Conservation (phyloP, 2,113 vertebrate genomes). For the Protobothrops mucrosquamatus region DNA sequence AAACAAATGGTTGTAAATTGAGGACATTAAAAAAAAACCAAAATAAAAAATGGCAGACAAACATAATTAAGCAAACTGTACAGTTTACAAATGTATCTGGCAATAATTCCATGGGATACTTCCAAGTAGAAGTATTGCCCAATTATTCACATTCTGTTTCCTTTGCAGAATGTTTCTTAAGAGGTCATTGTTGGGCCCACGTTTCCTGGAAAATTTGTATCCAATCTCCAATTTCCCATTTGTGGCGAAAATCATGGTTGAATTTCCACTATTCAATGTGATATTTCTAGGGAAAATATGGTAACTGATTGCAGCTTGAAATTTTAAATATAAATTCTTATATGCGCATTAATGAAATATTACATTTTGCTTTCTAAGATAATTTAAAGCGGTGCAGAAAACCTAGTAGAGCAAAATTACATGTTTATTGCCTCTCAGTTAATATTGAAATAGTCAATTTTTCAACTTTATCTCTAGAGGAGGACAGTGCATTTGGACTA, state of each 20-base stretch:
- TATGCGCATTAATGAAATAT: too few relatives aligned
- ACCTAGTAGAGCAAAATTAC: background rate
- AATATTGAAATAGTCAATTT: background rate
- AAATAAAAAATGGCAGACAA: background rate
- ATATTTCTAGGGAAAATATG: background rate
- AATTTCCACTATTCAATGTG: background rate
- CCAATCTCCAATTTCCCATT: background rate
- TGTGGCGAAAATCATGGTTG: background rate
- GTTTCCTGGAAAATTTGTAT: background rate
- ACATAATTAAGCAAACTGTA: background rate
- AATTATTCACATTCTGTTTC: background rate
- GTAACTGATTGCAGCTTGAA: background rate
- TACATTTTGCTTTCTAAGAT: background rate
- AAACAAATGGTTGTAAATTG: too few relatives aligned
- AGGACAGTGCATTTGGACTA: background rate
- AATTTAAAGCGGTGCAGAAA: background rate
- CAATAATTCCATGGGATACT: background rate
- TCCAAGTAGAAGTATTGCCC: background rate
- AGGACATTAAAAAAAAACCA: background rate
- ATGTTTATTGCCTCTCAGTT: background rate
- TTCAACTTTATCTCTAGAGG: background rate
- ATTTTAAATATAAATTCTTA: background rate
- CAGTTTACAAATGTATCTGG: background rate
- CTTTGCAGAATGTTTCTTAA: background rate
- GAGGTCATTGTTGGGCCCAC: background rate